A percentile compares a stretch with the other conserved stretches of the same genome.
These are phyloP conservation scores for Hucho hucho DNA, from an alignment of 2,113 vertebrate genomes.

Conservation along the genomic window DNA sequence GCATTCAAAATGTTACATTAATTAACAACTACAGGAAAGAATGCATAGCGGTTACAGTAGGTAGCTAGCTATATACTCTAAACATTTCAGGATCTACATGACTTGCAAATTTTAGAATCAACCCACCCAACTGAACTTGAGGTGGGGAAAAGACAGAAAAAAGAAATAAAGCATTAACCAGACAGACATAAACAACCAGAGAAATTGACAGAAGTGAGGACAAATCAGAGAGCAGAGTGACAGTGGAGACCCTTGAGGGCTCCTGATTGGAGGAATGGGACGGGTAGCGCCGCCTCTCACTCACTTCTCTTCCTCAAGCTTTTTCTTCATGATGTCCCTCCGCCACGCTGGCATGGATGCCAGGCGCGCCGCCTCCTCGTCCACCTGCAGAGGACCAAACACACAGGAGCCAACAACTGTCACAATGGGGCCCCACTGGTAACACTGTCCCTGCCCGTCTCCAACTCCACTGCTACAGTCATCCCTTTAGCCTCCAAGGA, in stretches of 20 bases:
- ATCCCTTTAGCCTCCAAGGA: no score
- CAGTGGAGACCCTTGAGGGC: neutral
- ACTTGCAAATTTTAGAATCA: conserved; percentile 1
- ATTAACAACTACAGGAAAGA: neutral
- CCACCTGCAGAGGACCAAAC: conserved; percentile 69
- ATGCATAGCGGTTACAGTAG: neutral
- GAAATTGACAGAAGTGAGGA: neutral
- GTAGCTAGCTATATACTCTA: neutral
- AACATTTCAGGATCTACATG: conserved; percentile 1
- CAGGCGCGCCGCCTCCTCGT: conserved; percentile 85
- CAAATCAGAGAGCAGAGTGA: neutral
- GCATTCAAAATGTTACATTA: conserved; percentile 9
- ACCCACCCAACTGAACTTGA: neutral
- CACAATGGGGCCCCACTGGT: no score
- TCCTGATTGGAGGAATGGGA: neutral
- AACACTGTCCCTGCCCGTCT: no score
- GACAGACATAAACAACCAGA: neutral
- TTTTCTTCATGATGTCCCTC: conserved; percentile 95
- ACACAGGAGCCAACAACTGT: conserved; percentile 7
- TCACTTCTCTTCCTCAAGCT: conserved; percentile 94
- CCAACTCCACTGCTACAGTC: no score
- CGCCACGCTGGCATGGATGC: conserved; percentile 95
- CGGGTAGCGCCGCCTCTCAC: conserved; percentile 22
- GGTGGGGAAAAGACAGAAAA: neutral
- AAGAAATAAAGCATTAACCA: neutral